phyloP scores from a whole-genome alignment of 2,797 vertebrate species.

The Urophycis tenuis region DNA sequence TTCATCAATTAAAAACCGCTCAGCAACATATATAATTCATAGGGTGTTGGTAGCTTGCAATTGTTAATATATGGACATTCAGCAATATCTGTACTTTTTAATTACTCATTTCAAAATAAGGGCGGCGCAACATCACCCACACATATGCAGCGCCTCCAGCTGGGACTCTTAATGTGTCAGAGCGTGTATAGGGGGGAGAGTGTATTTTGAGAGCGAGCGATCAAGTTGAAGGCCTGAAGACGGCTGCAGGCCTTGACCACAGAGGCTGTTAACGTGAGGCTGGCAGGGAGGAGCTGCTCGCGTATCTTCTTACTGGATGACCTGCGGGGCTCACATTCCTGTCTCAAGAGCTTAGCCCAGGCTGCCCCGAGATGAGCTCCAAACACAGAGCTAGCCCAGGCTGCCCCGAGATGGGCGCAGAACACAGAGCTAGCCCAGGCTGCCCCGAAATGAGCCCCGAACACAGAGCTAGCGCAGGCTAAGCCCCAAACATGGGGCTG shows the following conservation, averaged over 20 bases:
- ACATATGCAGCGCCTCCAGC: neutral
- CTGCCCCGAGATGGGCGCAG: no score
- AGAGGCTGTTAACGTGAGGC: slow-evolving; percentile 10
- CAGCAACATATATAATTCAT: neutral
- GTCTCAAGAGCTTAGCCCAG: no score
- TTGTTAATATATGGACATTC: neutral
- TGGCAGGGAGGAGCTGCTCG: slow-evolving; percentile 16
- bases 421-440: slow-evolving; percentile 19
- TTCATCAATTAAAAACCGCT: neutral
- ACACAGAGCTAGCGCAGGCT: slow-evolving; percentile 18
- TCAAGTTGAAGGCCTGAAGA: neutral
- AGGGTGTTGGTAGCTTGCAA: neutral
- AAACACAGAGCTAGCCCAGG: no score
- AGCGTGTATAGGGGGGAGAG: neutral
- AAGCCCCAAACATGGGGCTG: no score
- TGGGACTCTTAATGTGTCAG: neutral
- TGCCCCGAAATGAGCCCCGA: neutral
- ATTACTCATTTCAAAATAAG: neutral
- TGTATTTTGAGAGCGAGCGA: neutral
- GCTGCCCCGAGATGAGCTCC: no score
- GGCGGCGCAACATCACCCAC: neutral
- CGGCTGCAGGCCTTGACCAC: neutral
- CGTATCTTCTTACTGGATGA: slow-evolving; percentile 32
- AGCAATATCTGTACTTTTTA: neutral
- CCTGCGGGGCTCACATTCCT: slow-evolving; percentile 38